A percentile compares a stretch with the other conserved stretches of the same genome.
phyloP scores from a whole-genome alignment of 2,888 invertebrate genomes.

The Netelia melanura region DNA sequence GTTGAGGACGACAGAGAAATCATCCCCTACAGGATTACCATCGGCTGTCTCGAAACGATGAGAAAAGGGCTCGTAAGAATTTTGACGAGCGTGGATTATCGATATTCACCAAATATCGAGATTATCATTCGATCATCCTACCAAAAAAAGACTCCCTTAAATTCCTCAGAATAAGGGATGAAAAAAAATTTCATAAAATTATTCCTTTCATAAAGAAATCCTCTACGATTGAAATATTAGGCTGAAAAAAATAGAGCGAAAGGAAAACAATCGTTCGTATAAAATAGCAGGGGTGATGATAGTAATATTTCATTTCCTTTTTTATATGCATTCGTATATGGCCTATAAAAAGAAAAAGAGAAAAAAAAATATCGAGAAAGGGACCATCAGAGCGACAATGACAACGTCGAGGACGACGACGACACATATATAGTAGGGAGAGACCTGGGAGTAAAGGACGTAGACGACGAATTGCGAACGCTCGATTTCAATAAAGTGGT shows the following conservation, averaged over 20 bases:
- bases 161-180: background rate
- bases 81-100: slow-evolving; percentile 12
- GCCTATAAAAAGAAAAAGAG: background rate
- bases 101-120: background rate
- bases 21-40: slow-evolving; percentile 30
- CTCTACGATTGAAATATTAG: background rate
- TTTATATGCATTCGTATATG: slow-evolving; percentile 1
- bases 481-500: slow-evolving; percentile 45
- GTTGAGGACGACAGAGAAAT: background rate
- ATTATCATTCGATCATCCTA: background rate
- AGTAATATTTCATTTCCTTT: slow-evolving; percentile 10
- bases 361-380: background rate
- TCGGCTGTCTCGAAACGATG: slow-evolving; percentile 9
- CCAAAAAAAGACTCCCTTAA: background rate
- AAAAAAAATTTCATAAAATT: background rate
- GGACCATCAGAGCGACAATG: slow-evolving; percentile 1
- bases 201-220: background rate
- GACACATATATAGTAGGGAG: background rate
- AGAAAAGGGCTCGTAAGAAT: slow-evolving; percentile 14
- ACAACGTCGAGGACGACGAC: background rate
- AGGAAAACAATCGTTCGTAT: slow-evolving; percentile 18
- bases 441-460: background rate
- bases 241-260: background rate
- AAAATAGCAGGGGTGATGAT: background rate
- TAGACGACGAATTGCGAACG: slow-evolving; percentile 24